Evolutionary conservation across 53 echinoderm and acorn worm genomes (phyloP), one percentile per base, ranked within the genome.

Genomic region (Echinometra lucunter): DNA sequence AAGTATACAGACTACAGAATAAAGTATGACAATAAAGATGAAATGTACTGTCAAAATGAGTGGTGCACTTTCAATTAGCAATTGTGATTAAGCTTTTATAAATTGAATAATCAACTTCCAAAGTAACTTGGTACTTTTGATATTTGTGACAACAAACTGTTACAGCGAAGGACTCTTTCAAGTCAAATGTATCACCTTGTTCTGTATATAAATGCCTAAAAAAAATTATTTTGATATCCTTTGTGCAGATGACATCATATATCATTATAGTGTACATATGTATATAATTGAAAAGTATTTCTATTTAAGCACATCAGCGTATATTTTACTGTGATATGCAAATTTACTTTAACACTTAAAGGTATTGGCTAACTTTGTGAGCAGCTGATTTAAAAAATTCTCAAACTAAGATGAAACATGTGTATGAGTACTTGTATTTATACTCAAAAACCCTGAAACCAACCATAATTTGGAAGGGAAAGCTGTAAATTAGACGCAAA

Each of bases 241-340:
- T 0, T 78, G 40, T 42, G 35, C 13, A 72, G 72, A 19, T 78
- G 19, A 85, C 6, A 45, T 85, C 49, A 85, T 47, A 49, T 28
- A 47, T n/a, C 47, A 85, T 85, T 6, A 6, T 6, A 4, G 4
- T 47, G 85, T 85, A 85, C 85, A 85, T 85, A 85, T 49, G 85
- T 85, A 85, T 85, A 85, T 85, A 49, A 30, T 81, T 42, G 28
- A 27, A 49, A n/a, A 47, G 19, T 49, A 28, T 85, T 85, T 85
- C 85, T 85, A 85, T 85, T 85, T 85, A 85, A 49, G 49, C 28
- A 30, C 13, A 25, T 81, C 19, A 40, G 6, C 49, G 30, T 85
- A 27, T 53, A 44, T 40, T 44, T 9, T 80, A 21, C 28, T 81
- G 38, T 49, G 27, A 23, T 38, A 42, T 78, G 78, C 78, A 78